phyloP scores from a whole-genome alignment of 2,888 invertebrate genomes.

The Cotesia congregata region DNA sequence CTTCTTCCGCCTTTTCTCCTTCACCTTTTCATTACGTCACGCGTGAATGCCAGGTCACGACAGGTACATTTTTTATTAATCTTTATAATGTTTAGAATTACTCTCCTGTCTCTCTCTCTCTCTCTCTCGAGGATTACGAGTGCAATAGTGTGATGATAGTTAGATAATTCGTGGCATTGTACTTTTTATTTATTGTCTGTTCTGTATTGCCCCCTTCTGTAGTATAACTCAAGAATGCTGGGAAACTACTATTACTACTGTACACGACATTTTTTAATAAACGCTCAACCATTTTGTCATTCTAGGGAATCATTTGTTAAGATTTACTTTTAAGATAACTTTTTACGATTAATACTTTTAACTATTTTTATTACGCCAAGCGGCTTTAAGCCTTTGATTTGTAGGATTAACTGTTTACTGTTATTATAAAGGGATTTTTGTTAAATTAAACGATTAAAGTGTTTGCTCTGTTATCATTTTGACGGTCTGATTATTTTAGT shows the following conservation, averaged over 20 bases:
- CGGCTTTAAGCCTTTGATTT: no score
- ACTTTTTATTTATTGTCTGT: not conserved
- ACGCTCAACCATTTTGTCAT: not conserved
- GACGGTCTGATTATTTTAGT: no score
- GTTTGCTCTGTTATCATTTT: no score
- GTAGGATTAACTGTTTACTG: no score
- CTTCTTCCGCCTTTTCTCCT: slow-evolving; percentile 28
- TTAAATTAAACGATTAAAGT: no score
- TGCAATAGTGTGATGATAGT: not conserved
- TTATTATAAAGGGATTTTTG: no score
- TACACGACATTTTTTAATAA: not conserved
- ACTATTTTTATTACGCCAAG: not conserved
- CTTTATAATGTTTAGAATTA: not conserved
- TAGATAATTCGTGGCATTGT: not conserved
- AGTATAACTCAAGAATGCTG: not conserved
- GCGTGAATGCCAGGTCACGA: slow-evolving; percentile 13
- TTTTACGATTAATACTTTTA: not conserved
- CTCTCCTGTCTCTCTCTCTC: not conserved
- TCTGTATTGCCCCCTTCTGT: not conserved
- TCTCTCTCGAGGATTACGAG: not conserved
- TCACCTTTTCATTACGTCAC: slow-evolving; percentile 29
- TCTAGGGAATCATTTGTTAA: not conserved
- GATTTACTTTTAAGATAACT: slow-evolving; percentile 2
- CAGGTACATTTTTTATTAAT: not conserved
- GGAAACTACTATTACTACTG: not conserved